Evolutionary conservation across 2,797 vertebrate species (phyloP), one percentile per base, ranked within the genome.

Genomic region (Aulostomus chinensis): DNA sequence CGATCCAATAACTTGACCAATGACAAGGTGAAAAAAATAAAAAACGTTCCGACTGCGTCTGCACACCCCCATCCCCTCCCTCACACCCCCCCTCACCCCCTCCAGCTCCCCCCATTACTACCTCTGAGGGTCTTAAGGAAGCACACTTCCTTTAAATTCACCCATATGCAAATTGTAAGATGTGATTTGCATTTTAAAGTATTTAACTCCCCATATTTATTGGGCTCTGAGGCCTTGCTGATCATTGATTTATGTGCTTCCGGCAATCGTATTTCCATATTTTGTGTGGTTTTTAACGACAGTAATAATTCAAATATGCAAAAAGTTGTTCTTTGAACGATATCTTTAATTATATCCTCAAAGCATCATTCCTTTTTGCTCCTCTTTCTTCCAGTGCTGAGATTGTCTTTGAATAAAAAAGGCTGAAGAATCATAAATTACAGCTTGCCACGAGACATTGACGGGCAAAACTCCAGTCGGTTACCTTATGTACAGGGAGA

Each of bases 221-320:
- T 97, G 95, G 94, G 94, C 96, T 96, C 94, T 91, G 92, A 95
- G 94, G 94, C 94, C 94, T 94, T 93, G 93, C 94, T 97, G 96
- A 98, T 98, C 96, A 98, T 95, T 98, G 96, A 98, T 98, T 98
- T 96, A 97, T 97, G 94, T 95, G 95, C 96, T 97, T 94, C 95
- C 93, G 95, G 95, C 95, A 94, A 96, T 96, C 94, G 94, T 96
- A 98, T 98, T 98, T 98, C 95, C 96, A 98, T 98, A 98, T 98
- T 96, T 96, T 95, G 94, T 96, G 94, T 94, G 94, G 92, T 95
- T 97, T 94, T 94, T 96, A 95, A 96, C 94, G 94, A 97, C 94
- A 95, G 95, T 96, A 97, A 98, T 97, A 98, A 96, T 97, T 97
- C 95, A 98, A 97, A 96, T 96, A 97, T 96, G 95, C 95, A 97